Evolutionary conservation across 2,888 invertebrate genomes (phyloP).

Genomic region (Alsophila aescularia): DNA sequence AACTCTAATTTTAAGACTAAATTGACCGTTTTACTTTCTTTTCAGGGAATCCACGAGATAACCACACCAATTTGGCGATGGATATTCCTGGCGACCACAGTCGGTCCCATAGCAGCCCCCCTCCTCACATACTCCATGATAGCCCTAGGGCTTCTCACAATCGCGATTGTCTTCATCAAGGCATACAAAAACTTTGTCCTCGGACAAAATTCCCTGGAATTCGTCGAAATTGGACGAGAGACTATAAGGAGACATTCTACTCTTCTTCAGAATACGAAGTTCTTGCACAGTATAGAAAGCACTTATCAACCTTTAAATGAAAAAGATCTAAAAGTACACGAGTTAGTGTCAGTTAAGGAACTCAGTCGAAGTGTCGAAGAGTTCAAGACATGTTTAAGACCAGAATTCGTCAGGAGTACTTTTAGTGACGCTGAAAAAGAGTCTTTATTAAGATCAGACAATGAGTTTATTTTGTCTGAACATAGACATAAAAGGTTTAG

Average conservation of each 20-base stretch:
- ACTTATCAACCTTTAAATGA: conserved; percentile 64
- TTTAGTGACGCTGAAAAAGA: conserved; percentile 67
- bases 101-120: conserved; percentile 89
- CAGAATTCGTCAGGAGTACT: conserved; percentile 64
- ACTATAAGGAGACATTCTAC: conserved; percentile 87
- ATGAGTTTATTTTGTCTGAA: conserved; percentile 72
- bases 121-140: conserved; percentile 89
- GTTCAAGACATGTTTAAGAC: conserved; percentile 53
- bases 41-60: conserved; percentile 90
- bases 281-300: conserved; percentile 83
- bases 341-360: conserved; percentile 57
- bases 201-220: conserved; percentile 88
- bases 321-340: conserved; percentile 45
- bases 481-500: conserved; percentile 55
- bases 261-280: conserved; percentile 81
- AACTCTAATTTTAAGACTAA: too few relatives aligned
- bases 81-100: conserved; percentile 91
- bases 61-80: conserved; percentile 91
- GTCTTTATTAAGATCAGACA: conserved; percentile 68
- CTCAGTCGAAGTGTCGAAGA: conserved; percentile 63
- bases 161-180: conserved; percentile 88
- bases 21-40: conserved; percentile 15
- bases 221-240: conserved; percentile 90
- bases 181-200: conserved; percentile 91
- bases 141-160: conserved; percentile 86